Base-by-base conservation (phyloP, 1,140 invertebrate genomes). In the Drosophila sp. region DNA sequence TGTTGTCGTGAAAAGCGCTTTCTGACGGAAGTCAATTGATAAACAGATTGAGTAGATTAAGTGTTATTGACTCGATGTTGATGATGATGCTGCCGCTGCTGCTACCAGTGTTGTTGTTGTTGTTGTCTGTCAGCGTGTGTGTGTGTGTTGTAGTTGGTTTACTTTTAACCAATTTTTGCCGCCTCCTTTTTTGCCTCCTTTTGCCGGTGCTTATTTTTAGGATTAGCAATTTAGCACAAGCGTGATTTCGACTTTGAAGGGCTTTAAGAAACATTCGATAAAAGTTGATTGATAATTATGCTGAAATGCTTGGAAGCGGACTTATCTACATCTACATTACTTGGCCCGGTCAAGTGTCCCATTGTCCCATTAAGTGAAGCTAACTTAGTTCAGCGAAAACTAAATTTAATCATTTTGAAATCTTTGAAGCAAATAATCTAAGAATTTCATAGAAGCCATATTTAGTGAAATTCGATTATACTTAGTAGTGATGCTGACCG, bases 41-140 rank as follows among this genome's bases (percentile, higher is more conserved):
- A 83, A 83, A 83, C 80, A 83, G 80, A 83, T 83, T 83, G 80
- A 75, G 79, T 83, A 83, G 80, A 83, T 83, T 83, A 83, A 83
- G 80, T 83, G 80, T 82, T 83, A 82, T 82, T 83, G 80, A 83
- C 80, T 83, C 80, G 71, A 50, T 67, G 69, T 66, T 58, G 69
- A 29, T 47, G 58, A 23, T 65, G 70, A 17, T 62, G 55, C 10
- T 50, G 55, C 32, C 17, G 29, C 33, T 35, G 33, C 54, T 63
- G 50, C 50, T 54, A 55, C 44, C 47, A 66, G 30, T 54, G 54
- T 44, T 66, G 35, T 33, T 58, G 65, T 55, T 60, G 44, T 56
- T 1, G 29, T 8, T 60, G 56, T 41, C 4, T 38, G 1, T 68
- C 17, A 50, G 56, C 25, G 17, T 50, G 56, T 47, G 38, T 47